phyloP scores from a whole-genome alignment of 2,797 vertebrate species.

The Sebastes paucispinis region DNA sequence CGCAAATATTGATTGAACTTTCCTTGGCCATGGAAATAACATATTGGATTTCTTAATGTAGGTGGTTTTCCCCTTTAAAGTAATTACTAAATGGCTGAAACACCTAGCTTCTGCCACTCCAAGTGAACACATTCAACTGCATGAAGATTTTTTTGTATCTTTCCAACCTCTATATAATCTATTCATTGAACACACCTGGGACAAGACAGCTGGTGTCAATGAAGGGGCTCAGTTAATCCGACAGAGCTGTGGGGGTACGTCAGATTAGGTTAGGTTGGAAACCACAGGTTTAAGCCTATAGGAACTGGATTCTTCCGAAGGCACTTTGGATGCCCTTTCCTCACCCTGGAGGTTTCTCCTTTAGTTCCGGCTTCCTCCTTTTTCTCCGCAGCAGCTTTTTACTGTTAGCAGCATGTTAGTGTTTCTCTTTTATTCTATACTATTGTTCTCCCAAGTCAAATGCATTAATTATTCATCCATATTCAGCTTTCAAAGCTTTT shows the following conservation, averaged over 20 bases:
- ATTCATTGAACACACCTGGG: background rate
- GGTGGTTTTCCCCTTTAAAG: background rate
- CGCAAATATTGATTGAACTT: too few relatives aligned
- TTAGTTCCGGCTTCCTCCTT: conserved; percentile 43
- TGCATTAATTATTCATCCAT: conserved; percentile 80
- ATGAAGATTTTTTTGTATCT: background rate
- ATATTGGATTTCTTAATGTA: too few relatives aligned
- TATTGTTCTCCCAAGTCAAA: conserved; percentile 80
- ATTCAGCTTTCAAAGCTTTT: conserved; percentile 79
- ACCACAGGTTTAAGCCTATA: background rate
- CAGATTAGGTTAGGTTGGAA: background rate
- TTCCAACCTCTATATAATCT: background rate
- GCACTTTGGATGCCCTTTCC: conserved; percentile 43
- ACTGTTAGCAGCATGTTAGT: conserved; percentile 67
- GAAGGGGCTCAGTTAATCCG: background rate
- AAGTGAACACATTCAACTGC: background rate
- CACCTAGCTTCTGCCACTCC: background rate
- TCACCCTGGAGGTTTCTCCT: conserved; percentile 57
- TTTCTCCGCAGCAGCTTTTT: conserved; percentile 50
- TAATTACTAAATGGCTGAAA: background rate
- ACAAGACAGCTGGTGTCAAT: background rate
- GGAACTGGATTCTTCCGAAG: conserved; percentile 39
- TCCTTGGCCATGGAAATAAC: too few relatives aligned
- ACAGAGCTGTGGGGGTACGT: background rate
- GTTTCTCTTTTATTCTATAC: conserved; percentile 73